Percentiles rank a stretch among this genome's conserved stretches.
phyloP scores from a whole-genome alignment of 2,797 vertebrate species.

The Coranthus polyacanthus region DNA sequence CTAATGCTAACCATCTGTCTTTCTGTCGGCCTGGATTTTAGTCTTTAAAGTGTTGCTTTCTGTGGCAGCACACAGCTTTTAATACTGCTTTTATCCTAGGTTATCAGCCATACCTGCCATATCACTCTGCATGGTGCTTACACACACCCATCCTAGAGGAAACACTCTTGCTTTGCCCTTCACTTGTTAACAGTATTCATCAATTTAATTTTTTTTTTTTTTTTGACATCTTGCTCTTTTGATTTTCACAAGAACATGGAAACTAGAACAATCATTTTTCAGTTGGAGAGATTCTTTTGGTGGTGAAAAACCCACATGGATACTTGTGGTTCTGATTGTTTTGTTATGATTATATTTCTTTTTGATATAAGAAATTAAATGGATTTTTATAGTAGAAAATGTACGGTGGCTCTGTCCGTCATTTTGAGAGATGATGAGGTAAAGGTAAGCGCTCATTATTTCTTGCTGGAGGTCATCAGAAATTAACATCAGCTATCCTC shows the following conservation, averaged over 20 bases:
- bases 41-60: constrained; percentile 57
- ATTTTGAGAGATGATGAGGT: constrained; percentile 80
- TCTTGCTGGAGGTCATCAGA: constrained; percentile 85
- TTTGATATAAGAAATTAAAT: constrained; percentile 88
- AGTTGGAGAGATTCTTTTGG: constrained; percentile 76
- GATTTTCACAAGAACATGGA: constrained; percentile 65
- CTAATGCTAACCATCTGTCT: constrained; percentile 77
- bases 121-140: constrained; percentile 82
- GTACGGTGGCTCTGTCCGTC: constrained; percentile 83
- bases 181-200: constrained; percentile 79
- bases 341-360: constrained; percentile 81
- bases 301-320: constrained; percentile 79
- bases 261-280: constrained; percentile 78
- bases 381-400: constrained; percentile 92
- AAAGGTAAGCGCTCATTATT: constrained; percentile 71
- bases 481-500: constrained; percentile 84
- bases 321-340: constrained; percentile 84
- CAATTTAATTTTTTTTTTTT: constrained; percentile 4
- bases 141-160: constrained; percentile 59
- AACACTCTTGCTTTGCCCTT: constrained; percentile 59
- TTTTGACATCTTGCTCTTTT: constrained; percentile 62
- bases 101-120: constrained; percentile 68
- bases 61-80: constrained; percentile 73
- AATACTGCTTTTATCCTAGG: constrained; percentile 48
- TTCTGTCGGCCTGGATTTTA: constrained; percentile 63